A percentile compares a stretch with the other conserved stretches of the same genome.
Evolutionary conservation across 1,140 invertebrate species (phyloP).

Genomic region (Notospermus geniculatus): DNA sequence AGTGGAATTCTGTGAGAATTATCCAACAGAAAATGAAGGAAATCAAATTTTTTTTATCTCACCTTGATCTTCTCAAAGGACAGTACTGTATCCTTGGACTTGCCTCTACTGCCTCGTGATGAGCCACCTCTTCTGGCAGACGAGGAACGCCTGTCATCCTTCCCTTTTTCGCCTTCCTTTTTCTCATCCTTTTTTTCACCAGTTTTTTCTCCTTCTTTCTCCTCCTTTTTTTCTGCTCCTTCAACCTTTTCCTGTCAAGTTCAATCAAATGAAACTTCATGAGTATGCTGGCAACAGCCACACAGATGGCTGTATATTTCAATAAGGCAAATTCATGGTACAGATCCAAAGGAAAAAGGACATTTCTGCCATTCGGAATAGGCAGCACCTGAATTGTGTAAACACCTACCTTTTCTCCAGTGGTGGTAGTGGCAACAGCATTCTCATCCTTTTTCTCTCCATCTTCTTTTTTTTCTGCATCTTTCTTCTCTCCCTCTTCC

Average conservation of each 20-base stretch:
- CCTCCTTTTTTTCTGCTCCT: not conserved
- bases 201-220: conserved; percentile 21
- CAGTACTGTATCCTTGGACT: conserved; percentile 36
- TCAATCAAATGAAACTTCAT: too few species aligned
- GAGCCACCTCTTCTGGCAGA: conserved; percentile 1
- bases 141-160: conserved; percentile 23
- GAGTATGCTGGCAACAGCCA: too few species aligned
- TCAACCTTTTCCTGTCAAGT: too few species aligned
- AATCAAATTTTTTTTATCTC: too few species aligned
- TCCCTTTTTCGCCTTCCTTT: conserved; percentile 23
- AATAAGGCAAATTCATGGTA: too few species aligned
- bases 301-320: too few species aligned
- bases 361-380: too few species aligned
- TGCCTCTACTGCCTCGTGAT: not conserved
- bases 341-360: too few species aligned
- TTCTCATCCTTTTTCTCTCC: conserved; percentile 16
- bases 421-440: conserved; percentile 20
- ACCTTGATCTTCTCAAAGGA: conserved; percentile 53
- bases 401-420: conserved; percentile 11
- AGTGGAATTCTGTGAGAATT: too few species aligned
- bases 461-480: conserved; percentile 22
- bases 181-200: conserved; percentile 23
- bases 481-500: conserved; percentile 22
- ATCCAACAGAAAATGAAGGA: too few species aligned
- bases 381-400: too few species aligned